phyloP scores from a whole-genome alignment of 2,888 invertebrate genomes.

The Pandemis cinnamomeana region DNA sequence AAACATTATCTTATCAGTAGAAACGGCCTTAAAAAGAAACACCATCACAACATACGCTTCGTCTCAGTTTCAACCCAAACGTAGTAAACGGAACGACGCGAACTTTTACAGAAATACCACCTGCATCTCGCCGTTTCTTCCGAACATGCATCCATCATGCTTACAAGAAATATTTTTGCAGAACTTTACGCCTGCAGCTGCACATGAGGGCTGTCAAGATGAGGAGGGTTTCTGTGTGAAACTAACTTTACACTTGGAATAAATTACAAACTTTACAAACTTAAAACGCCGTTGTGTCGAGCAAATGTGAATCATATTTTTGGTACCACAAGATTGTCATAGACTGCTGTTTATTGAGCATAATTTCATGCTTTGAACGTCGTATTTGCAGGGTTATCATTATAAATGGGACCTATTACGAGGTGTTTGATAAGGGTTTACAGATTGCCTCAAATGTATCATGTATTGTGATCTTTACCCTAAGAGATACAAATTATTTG shows the following conservation, averaged over 20 bases:
- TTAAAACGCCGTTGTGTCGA: background rate
- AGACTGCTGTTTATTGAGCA: background rate
- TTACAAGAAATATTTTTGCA: slow-evolving; percentile 27
- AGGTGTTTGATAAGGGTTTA: slow-evolving; percentile 34
- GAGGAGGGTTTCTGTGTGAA: slow-evolving; percentile 31
- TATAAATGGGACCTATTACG: slow-evolving; percentile 30
- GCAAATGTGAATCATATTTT: slow-evolving; percentile 7
- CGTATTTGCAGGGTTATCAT: slow-evolving; percentile 25
- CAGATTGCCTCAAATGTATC: slow-evolving; percentile 27
- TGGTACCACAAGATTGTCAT: background rate
- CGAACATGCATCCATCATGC: slow-evolving; percentile 23
- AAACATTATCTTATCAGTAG: too few relatives aligned
- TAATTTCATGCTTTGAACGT: background rate
- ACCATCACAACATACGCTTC: too few relatives aligned
- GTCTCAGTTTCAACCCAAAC: too few relatives aligned
- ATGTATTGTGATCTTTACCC: slow-evolving; percentile 10
- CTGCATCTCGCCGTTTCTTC: background rate
- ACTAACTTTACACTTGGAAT: slow-evolving; percentile 37
- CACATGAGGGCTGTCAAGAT: slow-evolving; percentile 37
- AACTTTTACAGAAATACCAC: slow-evolving; percentile 1
- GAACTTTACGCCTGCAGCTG: slow-evolving; percentile 37
- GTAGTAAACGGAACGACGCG: too few relatives aligned
- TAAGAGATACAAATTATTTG: background rate
- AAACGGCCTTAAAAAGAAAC: too few relatives aligned
- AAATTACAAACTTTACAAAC: slow-evolving; percentile 28